Base-by-base conservation (phyloP, 2,113 vertebrate genomes). In the Otus sunia region DNA sequence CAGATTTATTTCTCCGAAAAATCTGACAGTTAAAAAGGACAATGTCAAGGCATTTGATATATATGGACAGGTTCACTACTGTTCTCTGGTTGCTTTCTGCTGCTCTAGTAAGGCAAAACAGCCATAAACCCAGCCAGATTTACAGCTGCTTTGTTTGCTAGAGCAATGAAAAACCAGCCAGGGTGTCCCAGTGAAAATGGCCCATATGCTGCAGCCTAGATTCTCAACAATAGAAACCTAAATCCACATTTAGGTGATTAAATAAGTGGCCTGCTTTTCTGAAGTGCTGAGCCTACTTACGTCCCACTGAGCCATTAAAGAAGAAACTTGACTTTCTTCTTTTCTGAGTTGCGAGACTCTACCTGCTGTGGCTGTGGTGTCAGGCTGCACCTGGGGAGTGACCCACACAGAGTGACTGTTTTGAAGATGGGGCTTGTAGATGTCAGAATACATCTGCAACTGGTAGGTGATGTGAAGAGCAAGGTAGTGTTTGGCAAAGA, bases 231-330 rank as follows among this genome's bases (percentile, higher is more conserved):
- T 21, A 79, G 74, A 79, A 89, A 72, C 52, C 43, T 80, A 87
- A 89, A 94, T 76, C 66, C 55, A 92, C 75, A 84, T 93, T 92
- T 52, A 89, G 37, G 43, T 78, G 66, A 62, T 92, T 95, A 92
- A 89, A 91, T 90, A 96, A 92, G 52, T 75, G 92, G 34, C 88
- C 85, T 77, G 81, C 59, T 94, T 91, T 91, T 85, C 88, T 86
- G 68, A 89, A 94, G 64, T 72, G 25, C 56, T 81, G 60, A 81
- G 26, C 67, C 66, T 95, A 39, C 64, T 68, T 78, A 49, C 26
- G 49, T 82, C 66, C 69, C 43, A 83, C 56, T 62, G 85, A 90
- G 30, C 49, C 76, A 52, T 22, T 92, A 68, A 41, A 73, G 63
- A 76, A 92, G 59, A 77, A 88, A 66, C 25, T 62, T 59, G 50